These are phyloP conservation scores for Margarornis squamiger DNA, from an alignment of 2,797 vertebrate genomes.

Conservation along the genomic window DNA sequence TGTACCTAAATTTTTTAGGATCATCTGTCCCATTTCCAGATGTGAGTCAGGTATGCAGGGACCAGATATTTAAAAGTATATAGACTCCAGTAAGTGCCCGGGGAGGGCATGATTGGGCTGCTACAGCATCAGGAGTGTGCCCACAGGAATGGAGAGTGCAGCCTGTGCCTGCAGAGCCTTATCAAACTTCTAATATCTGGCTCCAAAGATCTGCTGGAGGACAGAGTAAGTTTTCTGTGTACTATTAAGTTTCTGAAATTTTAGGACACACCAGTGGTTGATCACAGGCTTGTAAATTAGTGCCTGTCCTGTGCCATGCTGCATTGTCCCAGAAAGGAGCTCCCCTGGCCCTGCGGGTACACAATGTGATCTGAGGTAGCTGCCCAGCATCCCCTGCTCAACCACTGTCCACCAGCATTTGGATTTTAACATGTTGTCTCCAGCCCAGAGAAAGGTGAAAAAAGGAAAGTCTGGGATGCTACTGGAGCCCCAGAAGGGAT, in stretches of 20 bases:
- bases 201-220: not conserved
- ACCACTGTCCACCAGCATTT: not conserved
- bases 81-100: not conserved
- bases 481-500: not conserved
- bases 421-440: not conserved
- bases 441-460: not conserved
- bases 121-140: not conserved
- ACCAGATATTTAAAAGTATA: not conserved
- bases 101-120: not conserved
- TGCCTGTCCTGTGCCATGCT: rapidly evolving
- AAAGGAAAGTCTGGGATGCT: not conserved
- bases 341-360: rapidly evolving
- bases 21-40: not conserved
- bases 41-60: not conserved
- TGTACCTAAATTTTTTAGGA: not conserved
- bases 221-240: not conserved
- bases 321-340: not conserved
- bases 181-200: not conserved
- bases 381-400: not conserved
- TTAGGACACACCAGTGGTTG: not conserved
- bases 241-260: not conserved
- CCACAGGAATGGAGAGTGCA: not conserved
- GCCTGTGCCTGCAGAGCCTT: not conserved
- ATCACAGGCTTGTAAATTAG: not conserved
- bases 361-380: rapidly evolving